A percentile compares a stretch with the other conserved stretches of the same genome.
These are phyloP conservation scores for Ptychoptera albimana DNA, from an alignment of 2,888 invertebrate species.

Conservation along the genomic window DNA sequence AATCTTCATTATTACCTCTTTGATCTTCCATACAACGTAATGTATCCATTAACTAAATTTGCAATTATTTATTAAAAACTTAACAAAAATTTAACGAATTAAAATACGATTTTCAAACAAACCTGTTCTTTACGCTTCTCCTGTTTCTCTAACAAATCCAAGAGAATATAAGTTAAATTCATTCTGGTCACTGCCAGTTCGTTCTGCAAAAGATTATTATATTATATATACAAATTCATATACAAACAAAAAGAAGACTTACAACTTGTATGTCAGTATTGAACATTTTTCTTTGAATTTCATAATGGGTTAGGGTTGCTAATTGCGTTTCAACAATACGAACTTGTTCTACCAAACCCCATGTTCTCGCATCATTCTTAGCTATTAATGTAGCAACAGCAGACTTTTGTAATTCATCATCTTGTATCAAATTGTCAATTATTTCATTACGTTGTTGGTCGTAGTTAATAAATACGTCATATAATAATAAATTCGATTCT, in stretches of 20 bases:
- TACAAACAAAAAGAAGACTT: constrained; percentile 13
- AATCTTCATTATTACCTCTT: constrained; percentile 36
- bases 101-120: not conserved
- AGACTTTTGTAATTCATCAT: constrained; percentile 55
- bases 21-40: constrained; percentile 55
- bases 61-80: not conserved
- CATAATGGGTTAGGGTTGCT: constrained; percentile 52
- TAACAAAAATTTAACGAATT: not conserved
- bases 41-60: constrained; percentile 44
- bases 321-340: constrained; percentile 54
- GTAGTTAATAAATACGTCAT: constrained; percentile 41
- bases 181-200: constrained; percentile 51
- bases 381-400: constrained; percentile 55
- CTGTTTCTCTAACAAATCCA: constrained; percentile 53
- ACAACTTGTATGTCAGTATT: constrained; percentile 51
- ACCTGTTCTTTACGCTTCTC: constrained; percentile 35
- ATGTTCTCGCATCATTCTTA: constrained; percentile 55
- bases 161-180: constrained; percentile 46
- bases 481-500: constrained; percentile 41
- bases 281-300: constrained; percentile 52
- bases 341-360: constrained; percentile 63
- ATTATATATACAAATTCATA: not conserved
- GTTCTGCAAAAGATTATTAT: constrained; percentile 28
- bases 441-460: constrained; percentile 43
- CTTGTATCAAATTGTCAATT: constrained; percentile 43